Evolutionary conservation across 2,113 vertebrate genomes (phyloP).

Genomic region (Marmota monax): DNA sequence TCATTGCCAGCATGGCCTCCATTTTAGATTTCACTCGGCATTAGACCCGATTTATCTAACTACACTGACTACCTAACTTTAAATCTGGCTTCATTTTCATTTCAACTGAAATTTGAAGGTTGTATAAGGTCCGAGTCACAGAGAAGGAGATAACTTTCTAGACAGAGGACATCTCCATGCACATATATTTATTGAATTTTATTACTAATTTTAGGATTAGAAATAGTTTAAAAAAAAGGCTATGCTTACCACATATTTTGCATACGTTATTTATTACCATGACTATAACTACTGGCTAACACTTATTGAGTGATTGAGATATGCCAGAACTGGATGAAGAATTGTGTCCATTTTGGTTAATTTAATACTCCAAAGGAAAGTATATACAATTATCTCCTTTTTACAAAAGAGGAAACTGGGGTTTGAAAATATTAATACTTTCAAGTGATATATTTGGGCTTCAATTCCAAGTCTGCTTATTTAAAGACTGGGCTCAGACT

Average conservation of each 20-base stretch:
- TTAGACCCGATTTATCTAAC: no score
- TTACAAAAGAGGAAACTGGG: neutral
- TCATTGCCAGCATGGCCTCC: no score
- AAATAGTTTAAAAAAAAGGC: neutral
- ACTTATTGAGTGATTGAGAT: neutral
- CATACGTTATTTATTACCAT: neutral
- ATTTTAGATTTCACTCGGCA: no score
- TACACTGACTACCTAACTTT: no score
- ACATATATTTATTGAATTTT: neutral
- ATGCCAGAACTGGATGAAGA: neutral
- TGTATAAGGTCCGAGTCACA: neutral
- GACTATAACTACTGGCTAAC: neutral
- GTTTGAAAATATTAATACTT: neutral
- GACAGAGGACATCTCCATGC: neutral
- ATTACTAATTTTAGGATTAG: neutral
- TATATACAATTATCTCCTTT: neutral
- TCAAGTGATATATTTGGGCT: neutral
- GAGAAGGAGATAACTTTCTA: neutral
- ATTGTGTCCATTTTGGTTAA: neutral
- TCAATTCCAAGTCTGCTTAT: neutral
- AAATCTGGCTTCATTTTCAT: no score
- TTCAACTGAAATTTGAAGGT: neutral
- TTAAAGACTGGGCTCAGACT: neutral
- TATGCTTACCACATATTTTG: neutral
- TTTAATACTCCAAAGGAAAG: neutral